phyloP scores from a whole-genome alignment of 2,888 invertebrate genomes.

The Eutolmus rufibarbis region DNA sequence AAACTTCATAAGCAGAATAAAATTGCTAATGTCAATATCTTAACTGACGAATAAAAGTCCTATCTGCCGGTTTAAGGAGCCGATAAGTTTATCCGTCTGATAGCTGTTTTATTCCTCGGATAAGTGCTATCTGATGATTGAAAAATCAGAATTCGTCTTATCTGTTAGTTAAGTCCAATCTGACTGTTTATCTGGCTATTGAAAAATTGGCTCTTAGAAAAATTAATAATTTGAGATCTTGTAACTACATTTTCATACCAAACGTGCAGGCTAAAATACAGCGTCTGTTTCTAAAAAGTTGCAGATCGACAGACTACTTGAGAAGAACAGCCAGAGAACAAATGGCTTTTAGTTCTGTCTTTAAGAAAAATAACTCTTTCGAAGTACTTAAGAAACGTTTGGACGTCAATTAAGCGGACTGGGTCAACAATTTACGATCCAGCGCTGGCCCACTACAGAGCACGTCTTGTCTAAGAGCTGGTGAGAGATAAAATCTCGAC shows the following conservation, averaged over 20 bases:
- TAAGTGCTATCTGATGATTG: no score
- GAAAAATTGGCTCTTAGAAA: no score
- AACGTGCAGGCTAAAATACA: not conserved
- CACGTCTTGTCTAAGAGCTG: not conserved
- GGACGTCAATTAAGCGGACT: constrained; percentile 12
- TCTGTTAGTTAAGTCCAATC: no score
- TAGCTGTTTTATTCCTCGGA: no score
- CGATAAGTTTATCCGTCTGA: no score
- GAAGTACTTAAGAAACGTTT: not conserved
- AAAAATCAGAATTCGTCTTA: no score
- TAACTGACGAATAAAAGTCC: no score
- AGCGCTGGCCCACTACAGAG: not conserved
- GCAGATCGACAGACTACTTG: not conserved
- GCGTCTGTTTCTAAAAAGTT: not conserved
- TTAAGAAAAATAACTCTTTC: not conserved
- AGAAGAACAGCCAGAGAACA: not conserved
- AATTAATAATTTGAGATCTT: no score
- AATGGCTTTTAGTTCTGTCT: not conserved
- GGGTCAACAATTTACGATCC: constrained; percentile 25
- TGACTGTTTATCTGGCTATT: no score
- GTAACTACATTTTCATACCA: not conserved
- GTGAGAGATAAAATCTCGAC: constrained; percentile 3
- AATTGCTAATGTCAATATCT: no score
- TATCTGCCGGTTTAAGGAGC: no score
- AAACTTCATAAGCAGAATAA: no score